phyloP scores from a whole-genome alignment of 1,140 invertebrate species.

The Drusus annulatus region DNA sequence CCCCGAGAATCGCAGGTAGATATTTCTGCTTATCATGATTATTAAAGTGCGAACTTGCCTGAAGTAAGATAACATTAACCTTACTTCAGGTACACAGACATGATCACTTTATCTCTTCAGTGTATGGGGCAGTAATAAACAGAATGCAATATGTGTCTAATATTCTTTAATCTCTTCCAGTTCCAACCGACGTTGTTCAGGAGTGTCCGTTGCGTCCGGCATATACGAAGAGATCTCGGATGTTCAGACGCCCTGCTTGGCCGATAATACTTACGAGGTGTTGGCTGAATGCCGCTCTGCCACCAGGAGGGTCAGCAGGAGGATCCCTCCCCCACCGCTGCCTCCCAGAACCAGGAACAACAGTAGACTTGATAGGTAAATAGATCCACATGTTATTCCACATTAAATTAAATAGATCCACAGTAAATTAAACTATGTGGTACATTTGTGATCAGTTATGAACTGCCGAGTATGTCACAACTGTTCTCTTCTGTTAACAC shows the following conservation, averaged over 20 bases:
- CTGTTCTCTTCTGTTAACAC: too few relatives aligned
- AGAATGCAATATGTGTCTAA: too few relatives aligned
- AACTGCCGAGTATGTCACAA: neutral
- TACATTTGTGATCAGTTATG: too few relatives aligned
- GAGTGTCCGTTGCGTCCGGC: slow-evolving; percentile 47
- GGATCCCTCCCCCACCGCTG: slow-evolving; percentile 46
- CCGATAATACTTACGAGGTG: slow-evolving; percentile 51
- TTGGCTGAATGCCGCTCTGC: slow-evolving; percentile 45
- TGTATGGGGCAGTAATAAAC: too few relatives aligned
- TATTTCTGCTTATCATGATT: neutral
- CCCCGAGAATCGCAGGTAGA: slow-evolving; percentile 20
- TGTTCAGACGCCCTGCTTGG: neutral
- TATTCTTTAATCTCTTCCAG: neutral
- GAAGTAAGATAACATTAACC: too few relatives aligned
- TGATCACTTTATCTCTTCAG: too few relatives aligned
- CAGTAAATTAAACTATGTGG: too few relatives aligned
- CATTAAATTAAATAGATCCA: too few relatives aligned
- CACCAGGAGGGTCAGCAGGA: slow-evolving; percentile 38
- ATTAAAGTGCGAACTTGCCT: too few relatives aligned
- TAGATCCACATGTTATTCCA: neutral
- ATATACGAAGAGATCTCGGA: slow-evolving; percentile 57
- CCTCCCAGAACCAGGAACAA: slow-evolving; percentile 46
- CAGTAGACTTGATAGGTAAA: slow-evolving; percentile 46
- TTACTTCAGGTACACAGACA: too few relatives aligned
- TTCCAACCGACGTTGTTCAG: slow-evolving; percentile 43